phyloP scores from a whole-genome alignment of 2,113 vertebrate genomes.

The Paratilapia polleni region DNA sequence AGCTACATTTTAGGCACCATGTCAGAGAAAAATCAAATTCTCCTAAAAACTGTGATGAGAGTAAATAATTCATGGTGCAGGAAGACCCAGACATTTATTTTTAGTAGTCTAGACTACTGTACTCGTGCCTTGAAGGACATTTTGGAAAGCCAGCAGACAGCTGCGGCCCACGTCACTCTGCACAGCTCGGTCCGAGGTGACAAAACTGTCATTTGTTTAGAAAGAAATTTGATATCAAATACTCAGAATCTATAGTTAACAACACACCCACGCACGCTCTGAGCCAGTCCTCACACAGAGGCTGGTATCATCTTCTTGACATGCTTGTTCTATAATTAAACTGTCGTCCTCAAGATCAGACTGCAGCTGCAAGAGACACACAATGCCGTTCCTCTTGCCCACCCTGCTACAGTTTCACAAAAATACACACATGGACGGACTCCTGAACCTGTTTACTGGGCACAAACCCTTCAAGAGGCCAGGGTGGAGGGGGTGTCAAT shows the following conservation, averaged over 20 bases:
- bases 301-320: constrained; percentile 3
- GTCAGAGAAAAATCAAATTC: background rate
- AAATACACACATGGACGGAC: background rate
- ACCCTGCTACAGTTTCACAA: background rate
- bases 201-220: background rate
- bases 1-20: background rate
- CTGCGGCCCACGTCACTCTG: background rate
- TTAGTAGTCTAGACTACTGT: background rate
- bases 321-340: constrained; percentile 12
- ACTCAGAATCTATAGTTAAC: background rate
- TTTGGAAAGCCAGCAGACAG: background rate
- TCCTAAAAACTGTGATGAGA: background rate
- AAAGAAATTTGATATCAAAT: background rate
- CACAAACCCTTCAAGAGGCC: background rate
- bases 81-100: constrained; percentile 11
- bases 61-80: background rate
- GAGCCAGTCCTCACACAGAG: background rate
- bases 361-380: background rate
- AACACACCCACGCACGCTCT: background rate
- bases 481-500: too few species aligned
- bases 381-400: background rate
- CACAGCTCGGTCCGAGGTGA: background rate
- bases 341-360: constrained; percentile 4
- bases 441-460: background rate
- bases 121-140: background rate